Base-by-base conservation (phyloP, 2,797 vertebrate genomes). In the Chiloscyllium punctatum region DNA sequence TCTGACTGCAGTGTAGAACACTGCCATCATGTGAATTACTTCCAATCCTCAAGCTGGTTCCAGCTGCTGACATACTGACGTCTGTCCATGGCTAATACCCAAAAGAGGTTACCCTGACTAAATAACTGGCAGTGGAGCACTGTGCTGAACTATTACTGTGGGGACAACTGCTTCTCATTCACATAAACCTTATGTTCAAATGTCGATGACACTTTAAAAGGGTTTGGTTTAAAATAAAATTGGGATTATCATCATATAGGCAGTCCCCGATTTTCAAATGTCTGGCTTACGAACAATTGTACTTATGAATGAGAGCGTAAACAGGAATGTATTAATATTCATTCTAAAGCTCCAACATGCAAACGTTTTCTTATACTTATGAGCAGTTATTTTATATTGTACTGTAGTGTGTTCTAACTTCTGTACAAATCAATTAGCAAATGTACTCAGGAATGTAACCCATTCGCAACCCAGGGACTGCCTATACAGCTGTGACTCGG, bases 21-120 rank as follows among this genome's bases (percentile, higher is more conserved):
- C 42, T 94, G 42, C 25, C 11, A 25, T 51, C 72, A 72, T 69
- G 71, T 71, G 48, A 72, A 94, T 94, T 94, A 69, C 94, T 94
- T 74, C 57, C 25, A 72, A 94, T 92, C 42, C 72, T 27, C 42
- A 94, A 72, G 16, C 27, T 72, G 42, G 69, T 27, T 74, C 42
- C 21, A 51, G 42, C 69, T 71, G n/a, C 68, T 92, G 33, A 33
- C 68, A 69, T 42, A 66, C 68, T 16, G 27, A 33, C 92, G 94
- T 94, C 37, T 72, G 72, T 94, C 68, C 72, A 94, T 94, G 68
- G 23, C 1, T 72, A 72, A 94, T 94, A 23, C 16, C 92, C 42
- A 51, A 51, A 51, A 42, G 69, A 72, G 71, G 23, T 74, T 77
- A 25, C 27, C 92, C 25, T 51, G 92, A 72, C 66, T 48, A 72